Percentiles rank a stretch among this genome's conserved stretches.
phyloP scores from a whole-genome alignment of 2,797 vertebrate genomes.

The Borostomias antarcticus region DNA sequence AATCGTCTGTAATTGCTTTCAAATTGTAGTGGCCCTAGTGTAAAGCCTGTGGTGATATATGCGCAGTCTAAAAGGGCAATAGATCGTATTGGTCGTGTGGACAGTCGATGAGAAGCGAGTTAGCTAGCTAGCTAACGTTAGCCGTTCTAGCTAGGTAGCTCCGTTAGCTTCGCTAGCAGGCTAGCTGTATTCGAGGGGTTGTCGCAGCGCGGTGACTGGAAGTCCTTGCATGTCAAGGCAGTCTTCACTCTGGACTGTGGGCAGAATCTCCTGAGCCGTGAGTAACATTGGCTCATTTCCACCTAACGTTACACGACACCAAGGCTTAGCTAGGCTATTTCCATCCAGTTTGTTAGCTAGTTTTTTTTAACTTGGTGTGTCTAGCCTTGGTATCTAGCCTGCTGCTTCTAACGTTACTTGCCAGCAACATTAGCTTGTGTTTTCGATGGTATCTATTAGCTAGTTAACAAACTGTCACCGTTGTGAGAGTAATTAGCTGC shows the following conservation, averaged over 20 bases:
- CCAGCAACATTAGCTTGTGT: no score
- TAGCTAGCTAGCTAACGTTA: slow-evolving; percentile 2
- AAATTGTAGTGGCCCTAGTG: not conserved
- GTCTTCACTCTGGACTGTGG: slow-evolving; percentile 30
- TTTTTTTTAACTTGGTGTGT: not conserved
- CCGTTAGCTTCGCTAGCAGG: slow-evolving; percentile 48
- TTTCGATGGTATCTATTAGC: no score
- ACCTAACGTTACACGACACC: not conserved
- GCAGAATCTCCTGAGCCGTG: slow-evolving; percentile 64
- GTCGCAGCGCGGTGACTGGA: slow-evolving; percentile 30
- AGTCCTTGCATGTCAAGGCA: slow-evolving; percentile 48
- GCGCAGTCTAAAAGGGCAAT: not conserved
- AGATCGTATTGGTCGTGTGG: slow-evolving; percentile 28
- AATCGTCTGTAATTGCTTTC: accelerated
- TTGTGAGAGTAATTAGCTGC: no score
- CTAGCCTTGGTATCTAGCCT: not conserved
- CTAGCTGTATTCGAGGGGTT: slow-evolving; percentile 32
- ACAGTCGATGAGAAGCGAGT: slow-evolving; percentile 19
- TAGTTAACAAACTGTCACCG: no score
- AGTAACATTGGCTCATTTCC: slow-evolving; percentile 50
- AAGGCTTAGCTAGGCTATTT: not conserved
- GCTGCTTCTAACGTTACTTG: not conserved
- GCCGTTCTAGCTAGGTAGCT: slow-evolving; percentile 27
- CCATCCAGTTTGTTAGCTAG: not conserved
- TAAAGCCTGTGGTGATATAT: accelerated